A percentile compares a stretch with the other conserved stretches of the same genome.
Conservation (phyloP, 2,888 invertebrate species). For the Eristalinus sepulchralis region DNA sequence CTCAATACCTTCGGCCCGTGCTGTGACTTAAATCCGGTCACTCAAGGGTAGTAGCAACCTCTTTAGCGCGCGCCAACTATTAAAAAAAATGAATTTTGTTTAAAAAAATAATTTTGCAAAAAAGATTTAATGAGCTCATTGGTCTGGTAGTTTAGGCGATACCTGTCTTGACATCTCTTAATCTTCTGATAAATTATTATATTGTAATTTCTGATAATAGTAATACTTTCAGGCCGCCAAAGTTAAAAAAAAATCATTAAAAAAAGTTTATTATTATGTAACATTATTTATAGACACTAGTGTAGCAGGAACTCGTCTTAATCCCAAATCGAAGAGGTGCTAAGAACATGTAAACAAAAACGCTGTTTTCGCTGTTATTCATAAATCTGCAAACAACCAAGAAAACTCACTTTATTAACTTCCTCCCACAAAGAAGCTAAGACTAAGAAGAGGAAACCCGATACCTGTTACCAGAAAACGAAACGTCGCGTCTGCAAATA, state of each 20-base stretch:
- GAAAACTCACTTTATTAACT: slow-evolving; percentile 58
- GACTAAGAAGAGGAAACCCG: slow-evolving; percentile 37
- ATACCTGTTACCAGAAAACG: slow-evolving; percentile 35
- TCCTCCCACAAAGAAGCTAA: slow-evolving; percentile 29
- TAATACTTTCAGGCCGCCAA: too few species aligned
- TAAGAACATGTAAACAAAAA: slow-evolving; percentile 47
- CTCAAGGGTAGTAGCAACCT: too few species aligned
- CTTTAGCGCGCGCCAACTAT: too few species aligned
- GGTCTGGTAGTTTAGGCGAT: too few species aligned
- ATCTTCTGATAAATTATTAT: too few species aligned
- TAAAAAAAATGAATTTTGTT: too few species aligned
- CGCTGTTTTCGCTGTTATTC: neutral
- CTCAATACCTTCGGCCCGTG: too few species aligned
- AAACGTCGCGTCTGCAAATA: slow-evolving; percentile 47
- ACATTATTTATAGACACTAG: neutral
- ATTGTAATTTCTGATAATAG: too few species aligned
- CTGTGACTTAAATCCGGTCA: too few species aligned
- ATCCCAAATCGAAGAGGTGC: slow-evolving; percentile 12
- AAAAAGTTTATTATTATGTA: neutral
- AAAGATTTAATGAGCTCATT: too few species aligned
- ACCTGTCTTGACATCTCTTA: too few species aligned
- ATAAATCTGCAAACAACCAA: neutral
- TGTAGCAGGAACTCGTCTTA: slow-evolving; percentile 4
- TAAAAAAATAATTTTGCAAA: too few species aligned
- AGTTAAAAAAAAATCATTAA: neutral